A percentile compares a stretch with the other conserved stretches of the same genome.
These are phyloP conservation scores for Chrysocyon brachyurus DNA, from an alignment of 2,797 vertebrate genomes.

Conservation along the genomic window DNA sequence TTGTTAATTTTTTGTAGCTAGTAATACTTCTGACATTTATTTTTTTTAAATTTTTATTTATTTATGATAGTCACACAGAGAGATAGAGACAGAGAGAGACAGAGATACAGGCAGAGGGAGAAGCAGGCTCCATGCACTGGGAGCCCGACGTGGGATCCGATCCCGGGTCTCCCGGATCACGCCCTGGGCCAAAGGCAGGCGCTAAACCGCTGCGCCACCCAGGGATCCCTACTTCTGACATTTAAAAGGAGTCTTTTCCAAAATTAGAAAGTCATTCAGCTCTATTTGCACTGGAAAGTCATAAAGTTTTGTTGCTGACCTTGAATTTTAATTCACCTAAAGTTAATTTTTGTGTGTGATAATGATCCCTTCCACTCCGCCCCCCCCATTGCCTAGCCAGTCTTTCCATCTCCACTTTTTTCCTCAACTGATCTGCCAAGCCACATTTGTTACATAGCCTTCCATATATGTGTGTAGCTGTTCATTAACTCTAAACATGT, in stretches of 20 bases:
- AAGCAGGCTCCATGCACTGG: too few species aligned
- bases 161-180: too few species aligned
- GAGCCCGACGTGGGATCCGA: too few species aligned
- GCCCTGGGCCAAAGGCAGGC: too few species aligned
- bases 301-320: constrained; percentile 38
- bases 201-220: too few species aligned
- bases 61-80: too few species aligned
- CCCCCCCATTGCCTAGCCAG: not conserved
- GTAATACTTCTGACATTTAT: constrained; percentile 12
- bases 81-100: too few species aligned
- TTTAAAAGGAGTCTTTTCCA: not conserved
- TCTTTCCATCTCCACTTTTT: not conserved
- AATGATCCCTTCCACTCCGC: not conserved
- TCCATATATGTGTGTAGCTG: not conserved
- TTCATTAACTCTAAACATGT: not conserved
- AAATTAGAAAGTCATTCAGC: not conserved
- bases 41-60: too few species aligned
- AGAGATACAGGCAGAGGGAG: too few species aligned
- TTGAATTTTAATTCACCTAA: not conserved
- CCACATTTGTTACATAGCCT: not conserved
- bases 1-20: not conserved
- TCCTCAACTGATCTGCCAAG: not conserved
- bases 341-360: not conserved
- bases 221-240: not conserved
- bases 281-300: constrained; percentile 19